phyloP scores from a whole-genome alignment of 2,888 invertebrate species.

The Leptinotarsa juncta region DNA sequence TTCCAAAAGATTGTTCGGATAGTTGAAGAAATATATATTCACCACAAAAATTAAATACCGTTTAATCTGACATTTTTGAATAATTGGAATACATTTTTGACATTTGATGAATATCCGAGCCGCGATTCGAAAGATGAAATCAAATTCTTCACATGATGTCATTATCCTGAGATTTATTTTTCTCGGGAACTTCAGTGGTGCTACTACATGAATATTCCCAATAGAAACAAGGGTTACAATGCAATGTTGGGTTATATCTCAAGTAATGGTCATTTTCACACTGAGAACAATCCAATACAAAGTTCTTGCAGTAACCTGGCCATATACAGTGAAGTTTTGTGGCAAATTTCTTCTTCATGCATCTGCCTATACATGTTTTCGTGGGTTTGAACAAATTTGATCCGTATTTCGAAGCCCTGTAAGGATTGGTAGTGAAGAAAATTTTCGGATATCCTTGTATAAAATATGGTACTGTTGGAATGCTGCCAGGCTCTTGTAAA shows the following conservation, averaged over 20 bases:
- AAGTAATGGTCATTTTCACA: not conserved
- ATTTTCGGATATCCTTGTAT: not conserved
- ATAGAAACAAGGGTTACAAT: not conserved
- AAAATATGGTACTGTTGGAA: not conserved
- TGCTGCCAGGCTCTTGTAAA: not conserved
- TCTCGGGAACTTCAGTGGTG: not conserved
- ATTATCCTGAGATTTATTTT: no score
- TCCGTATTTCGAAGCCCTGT: not conserved
- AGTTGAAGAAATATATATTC: no score
- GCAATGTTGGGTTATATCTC: not conserved
- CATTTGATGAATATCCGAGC: no score
- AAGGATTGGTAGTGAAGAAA: not conserved
- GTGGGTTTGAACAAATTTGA: not conserved
- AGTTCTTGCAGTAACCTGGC: not conserved
- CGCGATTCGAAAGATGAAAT: no score
- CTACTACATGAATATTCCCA: not conserved
- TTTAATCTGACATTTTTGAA: no score
- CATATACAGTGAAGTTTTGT: not conserved
- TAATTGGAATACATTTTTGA: no score
- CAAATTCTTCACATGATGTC: no score
- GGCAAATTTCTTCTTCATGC: not conserved
- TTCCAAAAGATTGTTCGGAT: no score
- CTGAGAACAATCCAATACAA: not conserved
- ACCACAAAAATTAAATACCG: no score
- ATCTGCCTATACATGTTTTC: not conserved